These are phyloP conservation scores for Phycodurus eques DNA, from an alignment of 2,113 vertebrate genomes.

Conservation along the genomic window DNA sequence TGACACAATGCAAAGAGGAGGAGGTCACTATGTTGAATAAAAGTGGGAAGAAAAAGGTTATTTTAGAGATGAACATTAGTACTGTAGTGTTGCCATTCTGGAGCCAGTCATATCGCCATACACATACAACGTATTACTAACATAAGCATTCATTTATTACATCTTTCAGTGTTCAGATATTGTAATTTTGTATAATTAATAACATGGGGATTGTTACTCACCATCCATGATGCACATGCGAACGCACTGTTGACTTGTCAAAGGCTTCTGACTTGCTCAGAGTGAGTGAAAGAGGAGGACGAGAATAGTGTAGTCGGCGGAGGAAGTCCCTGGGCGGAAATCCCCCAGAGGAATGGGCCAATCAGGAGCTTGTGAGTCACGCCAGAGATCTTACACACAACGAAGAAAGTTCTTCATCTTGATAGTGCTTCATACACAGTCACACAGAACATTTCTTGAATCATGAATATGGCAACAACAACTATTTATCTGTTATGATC, in stretches of 20 bases:
- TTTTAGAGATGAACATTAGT: background rate
- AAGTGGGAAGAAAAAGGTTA: background rate
- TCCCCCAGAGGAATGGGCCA: slow-evolving; percentile 18
- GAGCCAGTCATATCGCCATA: background rate
- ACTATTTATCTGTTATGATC: no score
- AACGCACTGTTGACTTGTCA: slow-evolving; percentile 12
- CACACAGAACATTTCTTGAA: no score
- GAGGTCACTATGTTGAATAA: background rate
- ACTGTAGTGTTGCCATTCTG: background rate
- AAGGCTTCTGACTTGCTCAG: slow-evolving; percentile 15
- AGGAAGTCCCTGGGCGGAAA: slow-evolving; percentile 11
- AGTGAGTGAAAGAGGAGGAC: slow-evolving; percentile 41
- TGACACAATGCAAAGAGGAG: background rate
- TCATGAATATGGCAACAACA: no score
- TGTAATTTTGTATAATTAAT: background rate
- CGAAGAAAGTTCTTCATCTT: background rate
- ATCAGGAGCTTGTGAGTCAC: slow-evolving; percentile 27
- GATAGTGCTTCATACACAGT: no score
- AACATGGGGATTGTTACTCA: slow-evolving; percentile 51
- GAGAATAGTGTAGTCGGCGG: slow-evolving; percentile 26
- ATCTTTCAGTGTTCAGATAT: background rate
- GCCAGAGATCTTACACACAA: background rate
- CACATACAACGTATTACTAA: background rate
- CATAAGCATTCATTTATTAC: background rate
- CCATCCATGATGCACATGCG: slow-evolving; percentile 64